Evolutionary conservation across 2,888 invertebrate genomes (phyloP).

Genomic region (Branchinecta sandiegonensis): DNA sequence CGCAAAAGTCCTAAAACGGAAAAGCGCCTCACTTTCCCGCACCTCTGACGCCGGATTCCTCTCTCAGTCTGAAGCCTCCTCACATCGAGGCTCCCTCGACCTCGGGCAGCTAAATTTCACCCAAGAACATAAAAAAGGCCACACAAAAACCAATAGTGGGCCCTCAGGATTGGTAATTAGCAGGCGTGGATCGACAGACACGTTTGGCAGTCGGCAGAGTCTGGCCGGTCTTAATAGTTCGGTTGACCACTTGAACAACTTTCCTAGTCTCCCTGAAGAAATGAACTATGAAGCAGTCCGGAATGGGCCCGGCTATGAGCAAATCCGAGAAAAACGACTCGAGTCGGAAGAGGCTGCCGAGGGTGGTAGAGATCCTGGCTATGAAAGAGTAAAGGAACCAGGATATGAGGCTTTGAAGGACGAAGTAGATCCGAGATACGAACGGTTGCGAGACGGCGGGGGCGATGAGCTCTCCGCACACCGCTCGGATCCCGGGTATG

Average conservation of each 20-base stretch:
- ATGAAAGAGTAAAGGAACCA: slow-evolving; percentile 1
- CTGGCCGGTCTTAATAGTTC: not conserved
- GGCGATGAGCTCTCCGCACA: no score
- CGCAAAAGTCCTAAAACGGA: slow-evolving; percentile 12
- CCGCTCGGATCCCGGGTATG: not conserved
- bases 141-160: not conserved
- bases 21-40: not conserved
- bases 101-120: not conserved
- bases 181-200: not conserved
- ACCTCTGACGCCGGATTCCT: not conserved
- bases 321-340: not conserved
- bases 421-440: no score
- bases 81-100: slow-evolving; percentile 16
- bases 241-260: not conserved
- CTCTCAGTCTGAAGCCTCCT: not conserved
- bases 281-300: not conserved
- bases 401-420: not conserved
- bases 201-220: slow-evolving; percentile 10
- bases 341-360: not conserved
- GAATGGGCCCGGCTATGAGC: not conserved
- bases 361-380: not conserved
- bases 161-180: not conserved
- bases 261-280: slow-evolving; percentile 11
- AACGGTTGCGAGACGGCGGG: no score
- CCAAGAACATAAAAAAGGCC: slow-evolving; percentile 12